Evolutionary conservation across 2,797 vertebrate genomes (phyloP), one percentile per base, ranked within the genome.

Genomic region (Lemur catta): DNA sequence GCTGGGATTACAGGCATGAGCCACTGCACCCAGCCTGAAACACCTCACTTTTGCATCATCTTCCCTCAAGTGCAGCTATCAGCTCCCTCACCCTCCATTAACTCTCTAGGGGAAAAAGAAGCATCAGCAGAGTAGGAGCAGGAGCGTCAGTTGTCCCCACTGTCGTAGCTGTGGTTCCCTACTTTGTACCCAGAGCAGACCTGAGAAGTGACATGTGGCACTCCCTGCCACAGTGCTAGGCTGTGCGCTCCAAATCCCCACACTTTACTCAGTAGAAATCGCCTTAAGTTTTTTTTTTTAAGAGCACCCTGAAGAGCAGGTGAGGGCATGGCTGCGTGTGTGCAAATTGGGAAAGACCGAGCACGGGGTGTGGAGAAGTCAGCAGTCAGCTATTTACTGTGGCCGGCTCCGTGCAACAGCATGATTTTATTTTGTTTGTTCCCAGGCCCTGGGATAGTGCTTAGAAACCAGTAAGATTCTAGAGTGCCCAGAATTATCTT

Each of bases 111-210:
- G n/a, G 24, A 11, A 14, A 38, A 33, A 59, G 35, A 50, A 41
- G 9, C 0, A 0, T 22, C 35, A 7, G 3, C 6, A 8, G 78
- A 12, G 8, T n/a, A 24, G 20, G 38, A 24, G 7, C 20, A 13
- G 2, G 35, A 6, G 3, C 33, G 0, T 0, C 4, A 11, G 22
- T 24, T 57, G 55, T 1, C 41, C 6, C 26, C 8, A 1, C 26
- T 38, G 1, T 7, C 1, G 0, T 24, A 26, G 30, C 18, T 30
- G n/a, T 10, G 69, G 52, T 11, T 8, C 33, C 43, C 33, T 1
- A 5, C 11, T 13, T 63, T 33, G 6, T 3, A 43, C 28, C 67
- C 24, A 4, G 2, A 4, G 2, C 22, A 59, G 33, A 71, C 35
- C 75, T 24, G 18, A 65, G 69, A 85, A 74, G 3, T 2, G 18